Base-by-base conservation (phyloP, 2,797 vertebrate species). In the Rhyacichthys aspro region DNA sequence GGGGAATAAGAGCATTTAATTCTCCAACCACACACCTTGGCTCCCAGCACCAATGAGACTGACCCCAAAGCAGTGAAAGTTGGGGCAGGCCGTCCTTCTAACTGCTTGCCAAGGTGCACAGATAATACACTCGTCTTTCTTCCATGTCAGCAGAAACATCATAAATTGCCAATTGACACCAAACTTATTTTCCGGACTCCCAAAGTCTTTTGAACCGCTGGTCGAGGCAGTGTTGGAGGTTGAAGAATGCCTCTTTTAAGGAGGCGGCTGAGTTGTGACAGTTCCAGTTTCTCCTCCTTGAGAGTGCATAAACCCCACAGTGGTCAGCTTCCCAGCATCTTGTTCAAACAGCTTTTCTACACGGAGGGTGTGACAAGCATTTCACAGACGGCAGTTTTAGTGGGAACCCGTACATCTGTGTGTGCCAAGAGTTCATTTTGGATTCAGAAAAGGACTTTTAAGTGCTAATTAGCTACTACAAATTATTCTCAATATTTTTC, bases 331-430 rank as follows among this genome's bases (percentile, higher is more conserved):
- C 58, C 53, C 44, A 37, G 61, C 67, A 73, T 68, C 50, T 55
- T 56, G 56, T 57, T 58, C 23, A 59, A 36, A 33, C 46, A 64
- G 62, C 48, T 62, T 46, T 9, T 61, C 52, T 49, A 34, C 34
- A 46, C 8, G 38, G 58, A 59, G 36, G 62, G 15, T 23, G 48
- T 23, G 32, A 62, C 58, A 59, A 55, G 48, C 53, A 38, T 59
- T 58, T 76, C 60, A 73, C 70, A 74, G 67, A 69, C 70, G 59
- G 64, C 66, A 80, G 70, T 75, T 58, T 56, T 56, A 81, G 63
- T 57, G 32, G 1, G 1, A 76, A 78, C 74, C 63, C 10, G 1
- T 70, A 78, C 72, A 60, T 63, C 28, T 58, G 8, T 39, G 37
- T 59, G 43, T 57, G 46, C 67, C 23, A 43, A 45, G 41, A 55